Conservation (phyloP, 2,797 vertebrate genomes). For the Macropodus opercularis region DNA sequence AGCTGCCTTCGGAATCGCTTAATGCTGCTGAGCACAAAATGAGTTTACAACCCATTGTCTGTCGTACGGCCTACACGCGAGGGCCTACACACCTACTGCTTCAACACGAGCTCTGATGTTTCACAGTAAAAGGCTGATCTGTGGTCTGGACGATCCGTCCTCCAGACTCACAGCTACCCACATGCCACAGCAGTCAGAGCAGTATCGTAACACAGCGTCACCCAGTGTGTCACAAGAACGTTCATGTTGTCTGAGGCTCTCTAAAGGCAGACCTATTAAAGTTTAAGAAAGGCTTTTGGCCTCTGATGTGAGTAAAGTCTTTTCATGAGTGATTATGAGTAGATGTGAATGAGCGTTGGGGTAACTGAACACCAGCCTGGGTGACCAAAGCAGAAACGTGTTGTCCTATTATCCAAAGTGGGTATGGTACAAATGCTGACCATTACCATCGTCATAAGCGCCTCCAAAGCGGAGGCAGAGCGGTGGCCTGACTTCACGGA, state of each 20-base stretch:
- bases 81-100: constrained; percentile 14
- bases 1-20: neutral
- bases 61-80: constrained; percentile 7
- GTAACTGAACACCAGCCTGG: no score
- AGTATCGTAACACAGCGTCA: constrained; percentile 17
- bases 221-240: constrained; percentile 6
- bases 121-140: constrained; percentile 18
- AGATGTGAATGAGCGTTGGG: no score
- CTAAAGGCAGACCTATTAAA: neutral
- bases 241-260: neutral
- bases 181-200: constrained; percentile 30
- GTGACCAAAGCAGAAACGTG: neutral
- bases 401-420: no score
- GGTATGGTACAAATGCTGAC: no score
- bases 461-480: neutral
- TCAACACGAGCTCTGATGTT: constrained; percentile 16
- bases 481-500: constrained; percentile 11
- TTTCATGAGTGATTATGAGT: no score
- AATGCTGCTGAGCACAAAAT: constrained; percentile 10
- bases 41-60: constrained; percentile 13
- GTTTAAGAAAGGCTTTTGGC: neutral
- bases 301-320: neutral
- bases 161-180: constrained; percentile 30
- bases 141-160: constrained; percentile 10
- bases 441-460: neutral